phyloP scores from a whole-genome alignment of 2,113 vertebrate genomes.

The Albula glossodonta region DNA sequence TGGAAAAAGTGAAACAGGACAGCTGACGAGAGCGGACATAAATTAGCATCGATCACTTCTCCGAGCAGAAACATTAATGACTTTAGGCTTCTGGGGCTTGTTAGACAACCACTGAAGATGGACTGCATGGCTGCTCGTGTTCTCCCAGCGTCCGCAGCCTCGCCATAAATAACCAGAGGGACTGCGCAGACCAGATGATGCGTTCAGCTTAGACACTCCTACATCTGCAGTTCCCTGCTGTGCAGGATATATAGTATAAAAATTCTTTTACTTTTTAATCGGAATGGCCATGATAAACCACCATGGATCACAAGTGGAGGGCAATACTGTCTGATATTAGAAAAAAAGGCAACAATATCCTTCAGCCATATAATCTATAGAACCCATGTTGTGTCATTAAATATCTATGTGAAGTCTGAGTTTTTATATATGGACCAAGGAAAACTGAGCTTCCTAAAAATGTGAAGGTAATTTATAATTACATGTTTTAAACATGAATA shows the following conservation, averaged over 20 bases:
- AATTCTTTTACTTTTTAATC: too few relatives aligned
- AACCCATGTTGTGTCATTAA: background rate
- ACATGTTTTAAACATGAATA: background rate
- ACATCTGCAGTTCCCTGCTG: too few relatives aligned
- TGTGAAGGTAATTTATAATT: too few relatives aligned
- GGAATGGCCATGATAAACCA: background rate
- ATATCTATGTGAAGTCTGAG: background rate
- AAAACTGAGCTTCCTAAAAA: too few relatives aligned
- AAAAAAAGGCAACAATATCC: background rate
- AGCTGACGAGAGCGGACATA: slow-evolving; percentile 52
- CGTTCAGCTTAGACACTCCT: too few relatives aligned
- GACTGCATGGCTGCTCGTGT: slow-evolving; percentile 44
- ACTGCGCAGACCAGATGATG: too few relatives aligned
- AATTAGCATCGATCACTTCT: slow-evolving; percentile 64
- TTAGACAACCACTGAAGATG: slow-evolving; percentile 52
- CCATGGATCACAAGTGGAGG: background rate
- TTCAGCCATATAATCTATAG: background rate
- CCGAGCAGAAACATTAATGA: slow-evolving; percentile 55
- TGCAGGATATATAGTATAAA: too few relatives aligned
- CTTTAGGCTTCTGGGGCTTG: slow-evolving; percentile 57
- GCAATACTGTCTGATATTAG: background rate
- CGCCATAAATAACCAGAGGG: background rate
- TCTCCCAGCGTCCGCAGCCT: slow-evolving; percentile 9
- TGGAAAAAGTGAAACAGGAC: slow-evolving; percentile 50
- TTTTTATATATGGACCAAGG: too few relatives aligned